These are phyloP conservation scores for Gryon sp. DNA, from an alignment of 1,140 invertebrate species.

Conservation along the genomic window DNA sequence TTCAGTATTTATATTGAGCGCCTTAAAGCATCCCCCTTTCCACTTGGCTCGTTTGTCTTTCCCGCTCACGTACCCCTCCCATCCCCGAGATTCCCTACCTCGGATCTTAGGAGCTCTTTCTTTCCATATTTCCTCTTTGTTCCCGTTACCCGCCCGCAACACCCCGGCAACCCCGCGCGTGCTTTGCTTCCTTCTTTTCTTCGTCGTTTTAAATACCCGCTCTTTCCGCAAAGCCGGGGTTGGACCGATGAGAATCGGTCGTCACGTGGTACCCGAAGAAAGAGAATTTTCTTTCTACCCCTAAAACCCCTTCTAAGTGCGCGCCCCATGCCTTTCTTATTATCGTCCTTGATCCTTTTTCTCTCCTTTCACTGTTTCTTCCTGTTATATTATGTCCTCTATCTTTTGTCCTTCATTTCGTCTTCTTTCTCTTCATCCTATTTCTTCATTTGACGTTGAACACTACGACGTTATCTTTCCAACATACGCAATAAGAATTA, in stretches of 20 bases:
- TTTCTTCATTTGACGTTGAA: conserved; percentile 5
- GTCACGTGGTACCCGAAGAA: conserved; percentile 46
- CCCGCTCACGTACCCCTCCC: conserved; percentile 33
- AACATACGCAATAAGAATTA: conserved; percentile 74
- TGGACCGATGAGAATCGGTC: conserved; percentile 61
- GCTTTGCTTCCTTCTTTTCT: conserved; percentile 43
- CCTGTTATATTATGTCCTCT: no score
- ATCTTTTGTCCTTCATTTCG: conserved; percentile 32
- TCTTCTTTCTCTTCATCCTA: conserved; percentile 1
- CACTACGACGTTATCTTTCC: conserved; percentile 69
- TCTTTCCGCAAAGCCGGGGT: conserved; percentile 50
- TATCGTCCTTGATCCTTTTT: conserved; percentile 47
- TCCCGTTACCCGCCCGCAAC: conserved; percentile 30
- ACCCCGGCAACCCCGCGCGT: conserved; percentile 1
- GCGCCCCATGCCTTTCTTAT: conserved; percentile 52
- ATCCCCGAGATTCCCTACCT: conserved; percentile 26
- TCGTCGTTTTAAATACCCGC: conserved; percentile 62
- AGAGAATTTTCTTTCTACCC: conserved; percentile 50
- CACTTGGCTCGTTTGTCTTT: conserved; percentile 65
- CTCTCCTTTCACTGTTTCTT: no score
- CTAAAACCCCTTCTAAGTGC: conserved; percentile 56
- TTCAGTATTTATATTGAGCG: conserved; percentile 81
- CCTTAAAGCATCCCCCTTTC: conserved; percentile 78
- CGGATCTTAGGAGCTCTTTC: conserved; percentile 58
- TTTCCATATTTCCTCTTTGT: conserved; percentile 66